Percentiles rank a stretch among this genome's conserved stretches.
phyloP scores from a whole-genome alignment of 2,888 invertebrate species.

The Torymus tubicola region DNA sequence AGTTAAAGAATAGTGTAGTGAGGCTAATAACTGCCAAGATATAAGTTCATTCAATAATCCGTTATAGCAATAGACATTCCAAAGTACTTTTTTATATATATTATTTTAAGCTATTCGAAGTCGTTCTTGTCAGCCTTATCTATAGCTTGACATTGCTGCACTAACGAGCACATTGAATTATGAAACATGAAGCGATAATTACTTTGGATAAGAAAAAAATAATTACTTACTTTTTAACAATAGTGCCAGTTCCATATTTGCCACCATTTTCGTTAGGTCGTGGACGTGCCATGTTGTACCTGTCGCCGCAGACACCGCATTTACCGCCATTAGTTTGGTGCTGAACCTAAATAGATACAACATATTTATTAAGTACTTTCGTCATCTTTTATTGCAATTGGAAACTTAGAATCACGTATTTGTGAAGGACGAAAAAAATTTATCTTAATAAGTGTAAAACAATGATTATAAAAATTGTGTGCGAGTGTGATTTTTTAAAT shows the following conservation, averaged over 20 bases:
- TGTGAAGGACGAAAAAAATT: too few relatives aligned
- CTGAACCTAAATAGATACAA: constrained; percentile 2
- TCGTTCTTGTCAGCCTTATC: too few relatives aligned
- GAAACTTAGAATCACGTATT: too few relatives aligned
- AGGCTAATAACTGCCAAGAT: too few relatives aligned
- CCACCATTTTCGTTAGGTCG: constrained; percentile 79
- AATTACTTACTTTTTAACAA: constrained; percentile 74
- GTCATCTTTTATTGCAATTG: too few relatives aligned
- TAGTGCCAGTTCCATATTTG: constrained; percentile 77
- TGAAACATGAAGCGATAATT: neutral
- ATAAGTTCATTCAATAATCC: too few relatives aligned
- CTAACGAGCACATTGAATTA: constrained; percentile 67
- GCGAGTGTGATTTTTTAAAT: neutral
- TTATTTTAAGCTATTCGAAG: too few relatives aligned
- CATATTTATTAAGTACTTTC: neutral
- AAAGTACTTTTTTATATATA: too few relatives aligned
- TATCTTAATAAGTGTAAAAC: too few relatives aligned
- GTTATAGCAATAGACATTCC: too few relatives aligned
- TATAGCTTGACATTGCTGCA: neutral
- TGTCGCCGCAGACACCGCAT: constrained; percentile 80
- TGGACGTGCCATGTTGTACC: constrained; percentile 75
- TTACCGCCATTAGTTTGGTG: constrained; percentile 10
- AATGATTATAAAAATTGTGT: too few relatives aligned
- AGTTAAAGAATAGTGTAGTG: neutral
- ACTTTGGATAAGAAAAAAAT: neutral